phyloP scores from a whole-genome alignment of 2,888 invertebrate species.

The Callyntrura guangdongensis region DNA sequence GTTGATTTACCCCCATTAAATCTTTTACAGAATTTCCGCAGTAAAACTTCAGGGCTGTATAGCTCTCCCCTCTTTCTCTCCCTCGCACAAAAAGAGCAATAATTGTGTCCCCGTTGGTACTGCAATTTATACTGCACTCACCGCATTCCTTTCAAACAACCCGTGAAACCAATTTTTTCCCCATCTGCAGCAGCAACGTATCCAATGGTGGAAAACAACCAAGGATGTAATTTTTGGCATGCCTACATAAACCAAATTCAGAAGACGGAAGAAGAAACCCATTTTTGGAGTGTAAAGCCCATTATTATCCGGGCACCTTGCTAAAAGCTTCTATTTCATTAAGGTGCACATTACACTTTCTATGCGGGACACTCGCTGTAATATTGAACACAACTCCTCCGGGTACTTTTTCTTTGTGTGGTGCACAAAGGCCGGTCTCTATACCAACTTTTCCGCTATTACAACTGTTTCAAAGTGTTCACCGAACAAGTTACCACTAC shows the following conservation, averaged over 20 bases:
- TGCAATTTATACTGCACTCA: slow-evolving; percentile 56
- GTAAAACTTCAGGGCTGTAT: background rate
- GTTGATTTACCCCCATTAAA: slow-evolving; percentile 10
- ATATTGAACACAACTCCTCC: too few species aligned
- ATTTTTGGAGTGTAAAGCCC: slow-evolving; percentile 9
- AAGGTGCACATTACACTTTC: slow-evolving; percentile 46
- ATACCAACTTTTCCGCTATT: background rate
- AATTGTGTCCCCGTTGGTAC: slow-evolving; percentile 48
- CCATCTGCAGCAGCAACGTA: background rate
- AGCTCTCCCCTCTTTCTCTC: background rate
- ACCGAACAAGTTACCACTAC: background rate
- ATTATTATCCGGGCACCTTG: slow-evolving; percentile 55
- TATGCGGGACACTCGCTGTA: slow-evolving; percentile 38
- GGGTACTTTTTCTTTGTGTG: background rate
- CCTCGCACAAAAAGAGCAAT: background rate
- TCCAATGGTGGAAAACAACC: background rate
- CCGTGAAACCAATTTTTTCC: background rate
- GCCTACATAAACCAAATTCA: background rate
- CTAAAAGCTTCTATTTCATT: slow-evolving; percentile 57
- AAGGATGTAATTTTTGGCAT: background rate
- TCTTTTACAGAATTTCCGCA: background rate
- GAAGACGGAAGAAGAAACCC: background rate
- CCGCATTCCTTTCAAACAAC: slow-evolving; percentile 43
- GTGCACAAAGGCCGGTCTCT: background rate
- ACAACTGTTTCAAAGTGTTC: background rate